Evolutionary conservation across 2,113 vertebrate species (phyloP), one percentile per base, ranked within the genome.

Genomic region (Nerophis ophidion): DNA sequence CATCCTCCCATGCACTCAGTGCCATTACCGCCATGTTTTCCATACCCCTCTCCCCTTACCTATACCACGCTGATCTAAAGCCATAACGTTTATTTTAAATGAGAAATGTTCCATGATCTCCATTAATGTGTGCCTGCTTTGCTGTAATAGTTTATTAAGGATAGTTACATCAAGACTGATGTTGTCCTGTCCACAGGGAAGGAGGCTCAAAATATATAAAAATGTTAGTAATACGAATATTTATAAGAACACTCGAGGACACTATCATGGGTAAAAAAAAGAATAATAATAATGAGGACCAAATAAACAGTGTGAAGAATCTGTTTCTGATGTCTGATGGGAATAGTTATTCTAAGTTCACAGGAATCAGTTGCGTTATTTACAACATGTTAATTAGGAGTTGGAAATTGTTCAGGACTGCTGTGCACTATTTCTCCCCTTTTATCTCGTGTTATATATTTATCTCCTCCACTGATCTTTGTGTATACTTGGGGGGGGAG

Each of bases 401-500:
- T 74, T 59, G 56, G 56, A 53, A 63, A 68, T 71, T 45, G 67
- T 68, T 65, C 60, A 33, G 16, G 61, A 72, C 65, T 52, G 57
- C 48, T 17, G 40, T 0, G 44, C 60, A 38, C 51, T 54, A 58
- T 76, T 64, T 70, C 60, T 52, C 42, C 36, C 62, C 66, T 67
- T 60, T 75, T 48, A 64, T 67, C 62, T 66, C 70, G 65, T 74
- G 51, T 58, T n/a, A 58, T 64, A 70, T 61, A 66, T 80, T 74
- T 66, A 71, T 74, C 42, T 66, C 38, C 51, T 8, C 48, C 15
- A 26, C 26, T 68, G 36, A 71, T 67, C 49, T 35, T 38, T 40
- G 33, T 62, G 57, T 33, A 8, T 35, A 8, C 3, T 26, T 47
- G 8, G 7, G 10, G 45, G 35, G 53, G 66, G 54, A 54, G 51